These are phyloP conservation scores for Ischnus inquisitorius DNA, from an alignment of 2,888 invertebrate genomes.

Conservation along the genomic window DNA sequence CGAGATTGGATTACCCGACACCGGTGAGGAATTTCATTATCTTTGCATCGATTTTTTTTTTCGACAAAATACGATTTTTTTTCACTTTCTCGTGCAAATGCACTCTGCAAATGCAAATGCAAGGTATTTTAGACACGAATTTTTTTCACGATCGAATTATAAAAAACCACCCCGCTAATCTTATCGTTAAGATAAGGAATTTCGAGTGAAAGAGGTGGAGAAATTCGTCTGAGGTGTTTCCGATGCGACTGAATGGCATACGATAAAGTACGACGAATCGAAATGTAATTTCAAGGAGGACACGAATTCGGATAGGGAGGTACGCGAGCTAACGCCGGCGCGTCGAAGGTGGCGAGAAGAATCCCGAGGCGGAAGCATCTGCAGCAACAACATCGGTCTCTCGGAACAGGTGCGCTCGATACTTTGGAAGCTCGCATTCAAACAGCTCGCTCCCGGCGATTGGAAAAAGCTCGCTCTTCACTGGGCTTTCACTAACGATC, in stretches of 20 bases:
- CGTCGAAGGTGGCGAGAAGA: slow-evolving; percentile 79
- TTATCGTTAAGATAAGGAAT: no score
- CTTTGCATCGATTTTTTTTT: no score
- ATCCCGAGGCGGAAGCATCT: slow-evolving; percentile 75
- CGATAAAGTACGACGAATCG: not conserved
- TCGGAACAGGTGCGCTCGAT: slow-evolving; percentile 85
- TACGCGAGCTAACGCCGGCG: slow-evolving; percentile 78
- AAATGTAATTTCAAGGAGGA: slow-evolving; percentile 73
- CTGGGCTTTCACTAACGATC: slow-evolving; percentile 90
- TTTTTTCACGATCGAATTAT: no score
- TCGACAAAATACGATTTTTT: not conserved
- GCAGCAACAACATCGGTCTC: slow-evolving; percentile 74
- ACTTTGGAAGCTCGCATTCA: slow-evolving; percentile 87
- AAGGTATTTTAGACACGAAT: no score
- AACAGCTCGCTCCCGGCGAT: slow-evolving; percentile 88
- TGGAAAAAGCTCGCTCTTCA: slow-evolving; percentile 89
- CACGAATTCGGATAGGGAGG: slow-evolving; percentile 78
- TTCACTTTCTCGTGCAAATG: no score
- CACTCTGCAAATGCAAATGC: no score
- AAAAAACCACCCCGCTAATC: no score
- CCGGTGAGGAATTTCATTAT: slow-evolving; percentile 85
- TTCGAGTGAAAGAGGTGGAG: not conserved
- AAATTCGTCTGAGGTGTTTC: no score
- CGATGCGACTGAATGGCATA: no score
- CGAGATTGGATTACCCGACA: slow-evolving; percentile 89